These are phyloP conservation scores for Nemoura dubitans DNA, from an alignment of 2,888 invertebrate species.

Conservation along the genomic window DNA sequence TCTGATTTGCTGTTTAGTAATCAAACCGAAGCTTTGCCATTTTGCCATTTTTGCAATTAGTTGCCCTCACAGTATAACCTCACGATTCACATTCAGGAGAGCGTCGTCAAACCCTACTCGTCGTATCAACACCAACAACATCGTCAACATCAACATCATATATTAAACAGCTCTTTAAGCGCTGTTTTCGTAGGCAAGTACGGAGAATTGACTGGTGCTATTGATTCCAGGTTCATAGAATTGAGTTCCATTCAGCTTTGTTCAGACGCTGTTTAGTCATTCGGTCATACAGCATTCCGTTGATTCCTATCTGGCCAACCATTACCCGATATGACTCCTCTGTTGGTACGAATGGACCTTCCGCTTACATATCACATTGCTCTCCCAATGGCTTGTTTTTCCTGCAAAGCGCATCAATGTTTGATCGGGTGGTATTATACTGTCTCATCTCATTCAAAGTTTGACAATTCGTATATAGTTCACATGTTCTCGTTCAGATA, in stretches of 20 bases:
- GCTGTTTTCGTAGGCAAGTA: not conserved
- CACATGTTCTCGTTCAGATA: constrained; percentile 1
- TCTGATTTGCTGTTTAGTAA: not conserved
- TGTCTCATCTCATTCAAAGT: not conserved
- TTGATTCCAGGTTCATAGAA: not conserved
- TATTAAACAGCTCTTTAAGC: not conserved
- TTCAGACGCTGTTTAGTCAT: not conserved
- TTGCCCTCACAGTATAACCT: not conserved
- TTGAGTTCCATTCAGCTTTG: not conserved
- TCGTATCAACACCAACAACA: not conserved
- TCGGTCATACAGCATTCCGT: not conserved
- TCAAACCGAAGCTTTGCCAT: not conserved
- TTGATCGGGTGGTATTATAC: not conserved
- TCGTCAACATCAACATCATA: not conserved
- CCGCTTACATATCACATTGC: not conserved
- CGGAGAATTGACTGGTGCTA: not conserved
- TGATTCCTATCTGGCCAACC: not conserved
- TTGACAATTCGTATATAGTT: constrained; percentile 7
- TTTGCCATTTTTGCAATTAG: not conserved
- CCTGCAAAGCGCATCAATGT: not conserved
- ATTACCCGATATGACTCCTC: not conserved
- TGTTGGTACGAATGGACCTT: not conserved
- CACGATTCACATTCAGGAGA: not conserved
- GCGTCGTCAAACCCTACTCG: not conserved
- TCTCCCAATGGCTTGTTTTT: not conserved